Percentiles rank a stretch among this genome's conserved stretches.
phyloP scores from a whole-genome alignment of 1,140 invertebrate genomes.

The Geopemphigus sp. region DNA sequence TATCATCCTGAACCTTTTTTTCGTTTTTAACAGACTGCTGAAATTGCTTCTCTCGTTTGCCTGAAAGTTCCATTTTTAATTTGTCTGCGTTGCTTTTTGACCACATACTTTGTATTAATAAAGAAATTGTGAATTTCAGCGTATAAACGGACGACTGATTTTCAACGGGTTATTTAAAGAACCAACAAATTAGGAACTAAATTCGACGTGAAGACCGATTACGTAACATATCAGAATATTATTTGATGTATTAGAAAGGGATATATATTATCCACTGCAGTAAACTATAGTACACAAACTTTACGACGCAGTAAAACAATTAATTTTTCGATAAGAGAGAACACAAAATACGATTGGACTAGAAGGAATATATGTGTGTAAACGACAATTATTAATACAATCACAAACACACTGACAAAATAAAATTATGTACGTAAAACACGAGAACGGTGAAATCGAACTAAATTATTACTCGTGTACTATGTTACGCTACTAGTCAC shows the following conservation, averaged over 20 bases:
- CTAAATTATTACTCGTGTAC: no score
- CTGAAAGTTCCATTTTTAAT: slow-evolving; percentile 46
- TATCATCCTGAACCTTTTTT: background rate
- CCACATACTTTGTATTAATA: slow-evolving; percentile 27
- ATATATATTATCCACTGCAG: background rate
- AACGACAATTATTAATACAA: background rate
- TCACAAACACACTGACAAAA: no score
- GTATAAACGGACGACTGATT: background rate
- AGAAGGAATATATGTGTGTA: no score
- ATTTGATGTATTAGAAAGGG: background rate
- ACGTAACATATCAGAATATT: background rate
- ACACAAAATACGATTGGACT: slow-evolving; percentile 18
- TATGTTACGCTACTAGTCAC: no score
- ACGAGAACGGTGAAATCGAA: no score
- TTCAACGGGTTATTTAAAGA: background rate
- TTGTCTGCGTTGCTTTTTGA: slow-evolving; percentile 40
- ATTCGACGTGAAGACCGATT: background rate
- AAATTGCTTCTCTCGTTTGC: slow-evolving; percentile 24
- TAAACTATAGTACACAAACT: background rate
- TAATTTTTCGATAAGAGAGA: background rate
- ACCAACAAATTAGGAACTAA: background rate
- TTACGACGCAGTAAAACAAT: background rate
- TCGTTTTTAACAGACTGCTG: slow-evolving; percentile 9
- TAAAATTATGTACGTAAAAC: no score
- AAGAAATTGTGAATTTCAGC: background rate